Conservation (phyloP, 2,888 invertebrate species). For the Cantharis rufa region DNA sequence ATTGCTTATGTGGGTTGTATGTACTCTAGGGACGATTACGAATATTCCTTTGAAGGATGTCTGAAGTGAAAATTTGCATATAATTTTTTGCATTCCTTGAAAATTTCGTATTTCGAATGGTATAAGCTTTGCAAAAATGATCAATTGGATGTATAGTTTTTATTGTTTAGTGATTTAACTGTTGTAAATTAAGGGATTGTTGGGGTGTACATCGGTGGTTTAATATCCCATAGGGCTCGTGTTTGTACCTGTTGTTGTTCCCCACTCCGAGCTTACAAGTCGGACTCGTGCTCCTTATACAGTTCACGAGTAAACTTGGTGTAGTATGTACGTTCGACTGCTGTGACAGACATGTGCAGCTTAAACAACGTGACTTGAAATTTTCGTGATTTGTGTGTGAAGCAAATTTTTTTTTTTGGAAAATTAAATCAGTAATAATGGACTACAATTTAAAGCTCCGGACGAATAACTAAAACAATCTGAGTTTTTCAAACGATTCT, state of each 20-base stretch:
- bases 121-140: not conserved
- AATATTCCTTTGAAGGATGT: not conserved
- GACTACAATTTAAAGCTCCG: not conserved
- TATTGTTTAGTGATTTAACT: not conserved
- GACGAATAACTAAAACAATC: not conserved
- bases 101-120: not conserved
- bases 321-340: slow-evolving; percentile 14
- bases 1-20: not conserved
- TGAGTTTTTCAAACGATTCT: not conserved
- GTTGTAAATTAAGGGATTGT: not conserved
- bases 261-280: slow-evolving; percentile 29
- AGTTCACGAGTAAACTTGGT: slow-evolving; percentile 31
- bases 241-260: slow-evolving; percentile 33
- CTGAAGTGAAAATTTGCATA: not conserved
- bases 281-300: slow-evolving; percentile 23
- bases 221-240: slow-evolving; percentile 22
- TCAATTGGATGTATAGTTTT: not conserved
- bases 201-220: slow-evolving; percentile 14
- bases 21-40: not conserved
- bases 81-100: not conserved
- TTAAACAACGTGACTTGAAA: slow-evolving; percentile 10
- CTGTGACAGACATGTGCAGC: slow-evolving; percentile 19
- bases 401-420: not conserved
- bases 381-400: not conserved
- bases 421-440: not conserved